Base-by-base conservation (phyloP, 1,140 invertebrate species). In the Philopotamus ludificatus region DNA sequence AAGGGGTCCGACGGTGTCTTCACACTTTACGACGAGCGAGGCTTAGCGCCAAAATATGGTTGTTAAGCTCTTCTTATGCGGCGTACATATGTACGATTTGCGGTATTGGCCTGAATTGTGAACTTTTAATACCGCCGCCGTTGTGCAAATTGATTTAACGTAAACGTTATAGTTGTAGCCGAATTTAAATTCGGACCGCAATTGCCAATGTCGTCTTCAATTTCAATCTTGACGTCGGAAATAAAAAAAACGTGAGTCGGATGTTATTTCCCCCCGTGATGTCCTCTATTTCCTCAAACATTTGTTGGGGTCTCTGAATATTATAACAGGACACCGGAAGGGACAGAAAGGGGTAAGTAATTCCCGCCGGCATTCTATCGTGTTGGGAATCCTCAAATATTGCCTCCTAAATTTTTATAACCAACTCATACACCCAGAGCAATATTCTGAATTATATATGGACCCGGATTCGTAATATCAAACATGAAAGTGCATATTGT, bases 1-100 rank as follows among this genome's bases (percentile, higher is more conserved):
- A n/a, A n/a, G 4, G 51, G 51, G 34, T 42, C 23, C 62, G 44
- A 47, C 63, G 57, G 63, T 54, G 63, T 15, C 63, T 34, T 28
- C 51, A 41, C 34, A 28, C n/a, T 57, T 57, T 57, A 57, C 34
- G 54, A 53, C 10, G 53, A 26, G 53, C n/a, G n/a, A n/a, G 53
- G 53, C 22, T 57, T 59, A 44, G 42, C 55, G 28, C 28, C 55
- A 12, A 21, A 59, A 59, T 59, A 44, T 41, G 41, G 55, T 39
- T 59, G 21, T 59, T 41, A 20, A 15, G 45, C 45, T 8, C 15
- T 47, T 15, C 45, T 47, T 8, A 47, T 47, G 15, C 45, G 15
- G 4, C 45, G 45, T 15, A 41, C 28, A 34, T 34, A 34, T 12
- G 12, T 7, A 7, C 28, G 28, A 12, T 34, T 34, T 12, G 4